phyloP scores from a whole-genome alignment of 2,888 invertebrate genomes.

The Tetranychus piercei region DNA sequence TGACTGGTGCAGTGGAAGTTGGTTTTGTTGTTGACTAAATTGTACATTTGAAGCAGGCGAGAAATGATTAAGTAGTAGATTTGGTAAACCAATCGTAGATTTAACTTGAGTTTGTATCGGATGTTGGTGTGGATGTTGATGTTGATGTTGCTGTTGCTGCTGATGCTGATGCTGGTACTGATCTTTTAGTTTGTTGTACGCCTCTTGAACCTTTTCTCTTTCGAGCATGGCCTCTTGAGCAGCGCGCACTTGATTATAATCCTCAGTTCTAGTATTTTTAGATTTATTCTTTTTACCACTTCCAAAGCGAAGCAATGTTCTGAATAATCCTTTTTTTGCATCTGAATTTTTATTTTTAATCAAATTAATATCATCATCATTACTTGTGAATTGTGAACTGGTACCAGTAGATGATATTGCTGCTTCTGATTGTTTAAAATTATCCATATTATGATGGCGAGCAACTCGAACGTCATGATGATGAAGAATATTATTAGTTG shows the following conservation, averaged over 20 bases:
- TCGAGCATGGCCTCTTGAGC: conserved; percentile 17
- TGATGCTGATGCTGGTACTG: conserved; percentile 28
- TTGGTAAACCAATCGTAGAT: conserved; percentile 1
- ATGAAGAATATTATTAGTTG: not conserved
- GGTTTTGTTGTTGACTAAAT: not conserved
- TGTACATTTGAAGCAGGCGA: not conserved
- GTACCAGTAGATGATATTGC: conserved; percentile 5
- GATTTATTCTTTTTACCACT: conserved; percentile 20
- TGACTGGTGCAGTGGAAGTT: not conserved
- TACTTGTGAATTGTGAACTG: conserved; percentile 12
- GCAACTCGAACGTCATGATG: not conserved
- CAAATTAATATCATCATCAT: conserved; percentile 15
- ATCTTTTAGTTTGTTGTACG: conserved; percentile 34
- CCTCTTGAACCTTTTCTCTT: conserved; percentile 34
- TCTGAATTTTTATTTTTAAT: conserved; percentile 23
- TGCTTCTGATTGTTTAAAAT: not conserved
- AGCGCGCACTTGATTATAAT: conserved; percentile 1
- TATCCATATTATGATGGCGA: not conserved
- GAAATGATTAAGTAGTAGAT: not conserved
- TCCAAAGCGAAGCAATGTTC: conserved; percentile 40
- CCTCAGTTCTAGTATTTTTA: not conserved
- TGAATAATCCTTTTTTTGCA: conserved; percentile 46
- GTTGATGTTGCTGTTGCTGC: not conserved
- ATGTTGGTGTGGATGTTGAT: not conserved
- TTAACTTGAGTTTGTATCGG: not conserved